These are phyloP conservation scores for Nipponia nippon DNA, from an alignment of 2,113 vertebrate species.

Conservation along the genomic window DNA sequence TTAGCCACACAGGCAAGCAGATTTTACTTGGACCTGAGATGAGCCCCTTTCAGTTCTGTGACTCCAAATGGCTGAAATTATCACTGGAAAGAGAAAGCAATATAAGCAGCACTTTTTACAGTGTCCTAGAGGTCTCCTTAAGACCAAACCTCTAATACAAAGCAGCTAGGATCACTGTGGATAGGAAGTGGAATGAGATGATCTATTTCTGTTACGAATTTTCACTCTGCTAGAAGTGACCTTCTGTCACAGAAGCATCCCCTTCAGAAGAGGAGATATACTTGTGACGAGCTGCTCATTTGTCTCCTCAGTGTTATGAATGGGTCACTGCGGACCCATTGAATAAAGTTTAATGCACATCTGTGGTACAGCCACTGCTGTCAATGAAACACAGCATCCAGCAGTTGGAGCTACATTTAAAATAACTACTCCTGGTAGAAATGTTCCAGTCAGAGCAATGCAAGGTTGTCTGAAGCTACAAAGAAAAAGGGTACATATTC, in stretches of 20 bases:
- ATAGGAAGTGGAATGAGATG: neutral
- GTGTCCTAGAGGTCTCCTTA: neutral
- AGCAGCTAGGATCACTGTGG: neutral
- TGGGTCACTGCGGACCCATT: neutral
- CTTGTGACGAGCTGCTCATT: neutral
- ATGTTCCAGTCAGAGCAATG: neutral
- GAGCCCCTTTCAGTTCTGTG: neutral
- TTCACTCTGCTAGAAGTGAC: neutral
- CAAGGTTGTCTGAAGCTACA: neutral
- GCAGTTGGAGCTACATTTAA: neutral
- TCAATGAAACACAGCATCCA: neutral
- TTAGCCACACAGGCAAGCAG: neutral
- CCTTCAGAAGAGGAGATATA: neutral
- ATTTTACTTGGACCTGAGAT: neutral
- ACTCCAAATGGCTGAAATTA: neutral
- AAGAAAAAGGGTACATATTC: neutral
- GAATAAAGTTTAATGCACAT: neutral
- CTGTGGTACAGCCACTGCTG: neutral
- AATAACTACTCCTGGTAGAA: neutral
- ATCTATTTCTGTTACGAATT: neutral
- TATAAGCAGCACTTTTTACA: neutral
- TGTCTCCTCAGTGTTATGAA: neutral
- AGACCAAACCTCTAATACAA: neutral
- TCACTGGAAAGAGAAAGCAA: neutral
- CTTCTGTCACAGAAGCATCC: neutral